Conservation (phyloP, 2,797 vertebrate genomes). For the Myripristis murdjan region DNA sequence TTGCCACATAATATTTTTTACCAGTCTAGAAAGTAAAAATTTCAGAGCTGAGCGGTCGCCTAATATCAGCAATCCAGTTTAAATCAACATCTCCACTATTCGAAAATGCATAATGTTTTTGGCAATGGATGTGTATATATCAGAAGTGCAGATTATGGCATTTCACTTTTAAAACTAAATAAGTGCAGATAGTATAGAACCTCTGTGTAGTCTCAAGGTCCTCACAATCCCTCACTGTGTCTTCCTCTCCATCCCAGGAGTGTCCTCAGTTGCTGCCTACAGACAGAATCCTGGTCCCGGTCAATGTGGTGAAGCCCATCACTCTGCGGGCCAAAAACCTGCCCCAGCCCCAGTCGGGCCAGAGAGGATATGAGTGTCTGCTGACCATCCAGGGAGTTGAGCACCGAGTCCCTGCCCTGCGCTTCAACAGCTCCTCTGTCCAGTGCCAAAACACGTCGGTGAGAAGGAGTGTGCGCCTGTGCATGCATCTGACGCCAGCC, state of each 20-base stretch:
- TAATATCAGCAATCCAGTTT: too few relatives aligned
- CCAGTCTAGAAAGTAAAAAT: too few relatives aligned
- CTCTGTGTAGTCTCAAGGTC: background rate
- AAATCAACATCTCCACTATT: too few relatives aligned
- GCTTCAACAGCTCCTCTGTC: conserved; percentile 98
- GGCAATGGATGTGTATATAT: too few relatives aligned
- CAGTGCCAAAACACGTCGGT: conserved; percentile 99
- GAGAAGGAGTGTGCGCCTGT: conserved; percentile 66
- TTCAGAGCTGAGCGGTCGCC: too few relatives aligned
- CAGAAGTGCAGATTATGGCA: too few relatives aligned
- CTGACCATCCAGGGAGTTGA: conserved; percentile 94
- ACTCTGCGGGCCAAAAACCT: conserved; percentile 96
- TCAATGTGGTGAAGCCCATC: conserved; percentile 96
- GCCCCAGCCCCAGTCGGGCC: conserved; percentile 96
- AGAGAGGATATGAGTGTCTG: conserved; percentile 95
- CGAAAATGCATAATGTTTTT: too few relatives aligned
- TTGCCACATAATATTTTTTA: too few relatives aligned
- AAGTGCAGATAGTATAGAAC: too few relatives aligned
- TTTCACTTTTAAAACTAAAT: too few relatives aligned
- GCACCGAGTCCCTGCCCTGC: conserved; percentile 93
- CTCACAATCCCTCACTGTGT: background rate
- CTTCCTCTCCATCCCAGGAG: conserved; percentile 83
- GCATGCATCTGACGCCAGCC: conserved; percentile 6
- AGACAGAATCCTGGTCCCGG: conserved; percentile 94
- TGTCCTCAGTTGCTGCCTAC: conserved; percentile 95